phyloP scores from a whole-genome alignment of 2,797 vertebrate genomes.

The Ptychobarbus kaznakovi region DNA sequence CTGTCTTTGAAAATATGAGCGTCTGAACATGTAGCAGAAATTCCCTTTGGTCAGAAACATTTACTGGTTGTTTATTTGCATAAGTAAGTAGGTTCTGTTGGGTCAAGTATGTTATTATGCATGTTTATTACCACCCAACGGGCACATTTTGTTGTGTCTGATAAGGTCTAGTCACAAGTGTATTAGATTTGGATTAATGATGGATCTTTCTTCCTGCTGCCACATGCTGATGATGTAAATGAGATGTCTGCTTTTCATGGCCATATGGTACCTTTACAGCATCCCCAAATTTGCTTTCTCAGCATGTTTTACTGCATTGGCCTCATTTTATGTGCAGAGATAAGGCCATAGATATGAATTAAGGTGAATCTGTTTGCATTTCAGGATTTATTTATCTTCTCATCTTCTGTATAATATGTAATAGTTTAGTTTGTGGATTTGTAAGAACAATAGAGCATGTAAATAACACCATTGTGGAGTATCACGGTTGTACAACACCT shows the following conservation, averaged over 20 bases:
- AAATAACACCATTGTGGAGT: not conserved
- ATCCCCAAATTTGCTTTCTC: slow-evolving; percentile 36
- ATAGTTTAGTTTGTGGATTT: not conserved
- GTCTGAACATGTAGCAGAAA: not conserved
- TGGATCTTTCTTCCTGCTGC: slow-evolving; percentile 19
- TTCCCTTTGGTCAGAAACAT: slow-evolving; percentile 20
- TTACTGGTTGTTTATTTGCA: slow-evolving; percentile 24
- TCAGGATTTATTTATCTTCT: not conserved
- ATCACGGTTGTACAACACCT: not conserved
- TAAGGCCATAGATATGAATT: not conserved
- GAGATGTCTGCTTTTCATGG: slow-evolving; percentile 46
- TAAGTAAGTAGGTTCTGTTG: slow-evolving; percentile 17
- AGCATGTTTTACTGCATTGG: slow-evolving; percentile 12
- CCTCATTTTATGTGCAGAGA: not conserved
- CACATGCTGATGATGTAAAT: slow-evolving; percentile 46
- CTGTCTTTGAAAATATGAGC: not conserved
- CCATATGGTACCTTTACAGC: slow-evolving; percentile 46
- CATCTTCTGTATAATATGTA: not conserved
- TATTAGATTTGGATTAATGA: slow-evolving; percentile 26
- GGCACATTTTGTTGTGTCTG: slow-evolving; percentile 29
- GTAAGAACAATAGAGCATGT: not conserved
- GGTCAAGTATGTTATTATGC: slow-evolving; percentile 20
- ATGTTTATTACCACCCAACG: slow-evolving; percentile 28
- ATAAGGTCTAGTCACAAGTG: slow-evolving; percentile 29
- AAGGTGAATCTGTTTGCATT: not conserved